Conservation (phyloP, 2,113 vertebrate genomes). For the Phrynosoma platyrhinos region DNA sequence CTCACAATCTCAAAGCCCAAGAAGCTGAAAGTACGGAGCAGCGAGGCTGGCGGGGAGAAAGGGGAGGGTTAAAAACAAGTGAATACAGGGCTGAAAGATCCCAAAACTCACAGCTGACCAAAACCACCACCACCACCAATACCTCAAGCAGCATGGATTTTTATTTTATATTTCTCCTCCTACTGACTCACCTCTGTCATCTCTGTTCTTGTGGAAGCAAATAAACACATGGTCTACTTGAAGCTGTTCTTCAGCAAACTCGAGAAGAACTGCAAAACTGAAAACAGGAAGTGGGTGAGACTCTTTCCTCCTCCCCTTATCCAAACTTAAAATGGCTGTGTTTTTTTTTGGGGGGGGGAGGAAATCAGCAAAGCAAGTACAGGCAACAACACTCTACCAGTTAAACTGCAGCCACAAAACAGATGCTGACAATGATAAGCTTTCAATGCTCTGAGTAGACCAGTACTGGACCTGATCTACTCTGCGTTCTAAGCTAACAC, state of each 20-base stretch:
- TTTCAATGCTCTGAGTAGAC: no score
- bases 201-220: slow-evolving; percentile 96
- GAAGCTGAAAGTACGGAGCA: slow-evolving; percentile 98
- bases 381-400: no score
- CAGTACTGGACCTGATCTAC: no score
- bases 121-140: no score
- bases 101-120: background rate
- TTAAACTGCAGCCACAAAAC: no score
- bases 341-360: background rate
- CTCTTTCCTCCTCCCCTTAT: no score
- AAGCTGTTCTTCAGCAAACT: slow-evolving; percentile 96
- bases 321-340: no score
- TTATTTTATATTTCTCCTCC: background rate
- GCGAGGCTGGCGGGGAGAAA: slow-evolving; percentile 77
- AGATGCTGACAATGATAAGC: no score
- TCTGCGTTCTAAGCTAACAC: no score
- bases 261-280: slow-evolving; percentile 93
- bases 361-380: background rate
- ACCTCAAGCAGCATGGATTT: no score
- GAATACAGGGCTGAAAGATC: background rate
- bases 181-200: slow-evolving; percentile 88
- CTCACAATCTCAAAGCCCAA: slow-evolving; percentile 99
- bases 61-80: background rate
- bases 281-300: background rate
- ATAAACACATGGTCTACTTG: slow-evolving; percentile 92